These are phyloP conservation scores for Nymphalis polychloros DNA, from an alignment of 2,888 invertebrate genomes.

Conservation along the genomic window DNA sequence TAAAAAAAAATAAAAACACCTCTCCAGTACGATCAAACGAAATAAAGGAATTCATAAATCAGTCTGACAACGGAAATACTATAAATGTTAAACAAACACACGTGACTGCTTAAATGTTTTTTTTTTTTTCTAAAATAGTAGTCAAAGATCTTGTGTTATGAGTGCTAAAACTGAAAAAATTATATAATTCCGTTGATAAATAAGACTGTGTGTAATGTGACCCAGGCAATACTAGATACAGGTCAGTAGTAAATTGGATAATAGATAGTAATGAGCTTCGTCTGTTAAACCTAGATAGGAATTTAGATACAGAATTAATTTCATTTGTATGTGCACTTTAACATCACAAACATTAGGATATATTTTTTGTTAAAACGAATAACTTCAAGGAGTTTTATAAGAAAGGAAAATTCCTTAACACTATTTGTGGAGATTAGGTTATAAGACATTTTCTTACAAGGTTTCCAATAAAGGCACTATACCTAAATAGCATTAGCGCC, in stretches of 20 bases:
- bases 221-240: constrained; percentile 8
- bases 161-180: not conserved
- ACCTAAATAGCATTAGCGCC: constrained; percentile 25
- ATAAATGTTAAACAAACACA: constrained; percentile 23
- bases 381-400: not conserved
- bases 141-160: not conserved
- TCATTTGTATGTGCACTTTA: not conserved
- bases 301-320: constrained; percentile 12
- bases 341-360: not conserved
- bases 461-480: constrained; percentile 19
- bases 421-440: constrained; percentile 1
- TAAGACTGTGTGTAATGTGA: not conserved
- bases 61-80: constrained; percentile 18
- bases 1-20: constrained; percentile 2
- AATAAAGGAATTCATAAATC: constrained; percentile 28
- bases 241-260: constrained; percentile 25
- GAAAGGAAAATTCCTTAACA: not conserved
- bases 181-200: not conserved
- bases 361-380: too few species aligned
- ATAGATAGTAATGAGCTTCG: constrained; percentile 22
- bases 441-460: constrained; percentile 20
- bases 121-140: constrained; percentile 8
- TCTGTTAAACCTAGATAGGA: constrained; percentile 18
- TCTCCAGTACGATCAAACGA: constrained; percentile 12
- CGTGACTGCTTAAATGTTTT: constrained; percentile 4